Evolutionary conservation across 2,113 vertebrate genomes (phyloP).

Genomic region (Vulpes lagopus): DNA sequence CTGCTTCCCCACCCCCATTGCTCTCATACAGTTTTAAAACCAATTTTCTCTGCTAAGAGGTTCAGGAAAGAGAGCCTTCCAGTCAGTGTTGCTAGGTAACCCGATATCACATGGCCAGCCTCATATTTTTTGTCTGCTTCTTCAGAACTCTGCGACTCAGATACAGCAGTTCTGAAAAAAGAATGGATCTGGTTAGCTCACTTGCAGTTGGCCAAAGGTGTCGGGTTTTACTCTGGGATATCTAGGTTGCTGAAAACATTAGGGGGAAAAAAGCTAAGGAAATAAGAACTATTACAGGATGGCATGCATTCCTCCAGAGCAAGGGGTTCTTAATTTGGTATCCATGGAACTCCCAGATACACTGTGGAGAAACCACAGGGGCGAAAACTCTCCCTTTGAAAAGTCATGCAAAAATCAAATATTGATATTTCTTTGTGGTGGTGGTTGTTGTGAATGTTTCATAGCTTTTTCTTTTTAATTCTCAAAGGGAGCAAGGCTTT

Average conservation of each 20-base stretch:
- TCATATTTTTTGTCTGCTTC: conserved; percentile 51
- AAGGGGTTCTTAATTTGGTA: not conserved
- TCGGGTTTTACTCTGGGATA: not conserved
- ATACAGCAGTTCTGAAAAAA: not conserved
- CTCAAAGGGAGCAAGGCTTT: not conserved
- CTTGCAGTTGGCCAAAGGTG: conserved; percentile 1
- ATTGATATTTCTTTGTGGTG: not conserved
- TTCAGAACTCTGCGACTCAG: not conserved
- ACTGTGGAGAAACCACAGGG: not conserved
- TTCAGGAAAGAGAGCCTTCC: conserved; percentile 86
- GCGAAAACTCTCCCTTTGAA: not conserved
- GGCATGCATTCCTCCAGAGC: not conserved
- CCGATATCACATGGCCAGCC: conserved; percentile 87
- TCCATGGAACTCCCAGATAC: not conserved
- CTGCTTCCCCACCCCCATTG: not conserved
- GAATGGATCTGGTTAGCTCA: not conserved
- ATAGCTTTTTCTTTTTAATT: not conserved
- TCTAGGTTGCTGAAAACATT: not conserved
- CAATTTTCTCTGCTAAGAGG: conserved; percentile 89
- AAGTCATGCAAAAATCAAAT: conserved; percentile 14
- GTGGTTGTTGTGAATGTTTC: not conserved
- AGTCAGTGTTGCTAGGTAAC: conserved; percentile 93
- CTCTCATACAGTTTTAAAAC: conserved; percentile 83
- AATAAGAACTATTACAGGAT: not conserved
- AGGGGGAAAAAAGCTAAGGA: not conserved